Percentiles rank a stretch among this genome's conserved stretches.
Conservation (phyloP, 30 jellyfish, hydroid and myxozoan genomes). For the Kudoa iwatai region DNA sequence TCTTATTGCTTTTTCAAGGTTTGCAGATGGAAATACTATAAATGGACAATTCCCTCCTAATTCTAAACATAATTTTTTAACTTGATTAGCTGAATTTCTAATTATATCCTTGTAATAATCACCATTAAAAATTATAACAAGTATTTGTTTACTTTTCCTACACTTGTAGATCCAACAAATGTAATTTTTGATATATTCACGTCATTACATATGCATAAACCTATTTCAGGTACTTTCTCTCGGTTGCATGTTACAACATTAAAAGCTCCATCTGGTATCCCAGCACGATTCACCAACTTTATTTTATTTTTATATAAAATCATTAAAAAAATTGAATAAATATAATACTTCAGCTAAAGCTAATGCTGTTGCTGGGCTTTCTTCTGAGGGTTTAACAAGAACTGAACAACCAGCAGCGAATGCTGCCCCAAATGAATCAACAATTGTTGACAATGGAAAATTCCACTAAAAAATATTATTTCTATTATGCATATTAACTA, state of each 20-base stretch:
- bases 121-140: too few relatives aligned
- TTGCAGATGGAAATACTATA: conserved; percentile 39
- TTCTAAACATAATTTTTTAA: conserved; percentile 31
- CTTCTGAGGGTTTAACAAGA: conserved; percentile 64
- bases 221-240: conserved; percentile 8
- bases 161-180: conserved; percentile 61
- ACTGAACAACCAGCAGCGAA: conserved; percentile 79
- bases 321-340: too few relatives aligned
- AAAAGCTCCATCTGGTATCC: conserved; percentile 39
- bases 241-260: conserved; percentile 30
- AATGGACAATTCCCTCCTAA: conserved; percentile 88
- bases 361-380: conserved; percentile 49
- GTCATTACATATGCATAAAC: conserved; percentile 8
- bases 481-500: too few relatives aligned
- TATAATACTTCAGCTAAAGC: conserved; percentile 30
- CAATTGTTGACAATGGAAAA: conserved; percentile 41
- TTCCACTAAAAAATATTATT: too few relatives aligned
- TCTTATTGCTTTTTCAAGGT: conserved; percentile 8
- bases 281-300: conserved; percentile 24
- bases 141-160: too few relatives aligned
- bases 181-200: conserved; percentile 8
- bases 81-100: conserved; percentile 18
- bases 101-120: too few relatives aligned
- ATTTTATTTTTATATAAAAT: too few relatives aligned
- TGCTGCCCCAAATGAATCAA: conserved; percentile 52